These are phyloP conservation scores for Amphimedon queenslandica DNA, from an alignment of 37 sponge, comb jelly and placozoan genomes.

Conservation along the genomic window DNA sequence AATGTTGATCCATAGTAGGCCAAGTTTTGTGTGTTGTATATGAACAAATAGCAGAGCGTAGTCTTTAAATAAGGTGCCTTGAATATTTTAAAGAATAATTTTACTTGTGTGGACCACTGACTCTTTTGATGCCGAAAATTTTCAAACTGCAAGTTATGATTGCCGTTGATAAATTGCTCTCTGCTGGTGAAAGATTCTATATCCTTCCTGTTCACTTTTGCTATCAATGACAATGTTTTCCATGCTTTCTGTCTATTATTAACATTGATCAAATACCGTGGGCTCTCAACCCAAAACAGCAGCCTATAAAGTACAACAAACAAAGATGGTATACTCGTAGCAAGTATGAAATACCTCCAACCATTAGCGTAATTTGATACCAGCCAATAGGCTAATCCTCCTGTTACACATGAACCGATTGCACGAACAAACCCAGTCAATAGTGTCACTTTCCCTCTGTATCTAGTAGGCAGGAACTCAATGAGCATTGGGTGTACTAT, in stretches of 20 bases:
- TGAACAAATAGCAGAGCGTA: conserved; percentile 25
- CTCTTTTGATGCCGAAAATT: neutral
- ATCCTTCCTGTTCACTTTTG: neutral
- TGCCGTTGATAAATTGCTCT: neutral
- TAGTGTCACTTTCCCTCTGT: conserved; percentile 29
- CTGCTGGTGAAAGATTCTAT: neutral
- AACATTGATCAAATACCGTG: conserved; percentile 25
- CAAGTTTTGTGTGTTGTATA: neutral
- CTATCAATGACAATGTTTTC: neutral
- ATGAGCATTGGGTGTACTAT: conserved; percentile 18
- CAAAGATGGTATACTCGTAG: conserved; percentile 18
- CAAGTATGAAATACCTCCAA: conserved; percentile 32
- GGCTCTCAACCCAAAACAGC: conserved; percentile 25
- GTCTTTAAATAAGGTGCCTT: conserved; percentile 16
- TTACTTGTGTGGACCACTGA: neutral
- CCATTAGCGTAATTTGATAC: conserved; percentile 41
- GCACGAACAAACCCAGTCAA: conserved; percentile 13
- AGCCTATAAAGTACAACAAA: conserved; percentile 6
- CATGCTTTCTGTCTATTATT: neutral
- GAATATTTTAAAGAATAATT: conserved; percentile 20
- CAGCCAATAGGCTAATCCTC: conserved; percentile 61
- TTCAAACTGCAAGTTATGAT: neutral
- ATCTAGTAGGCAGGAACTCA: conserved; percentile 43
- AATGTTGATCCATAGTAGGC: conserved; percentile 22
- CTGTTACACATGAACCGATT: conserved; percentile 25